Conservation (phyloP, 2,888 invertebrate genomes). For the Chrysolina americana region DNA sequence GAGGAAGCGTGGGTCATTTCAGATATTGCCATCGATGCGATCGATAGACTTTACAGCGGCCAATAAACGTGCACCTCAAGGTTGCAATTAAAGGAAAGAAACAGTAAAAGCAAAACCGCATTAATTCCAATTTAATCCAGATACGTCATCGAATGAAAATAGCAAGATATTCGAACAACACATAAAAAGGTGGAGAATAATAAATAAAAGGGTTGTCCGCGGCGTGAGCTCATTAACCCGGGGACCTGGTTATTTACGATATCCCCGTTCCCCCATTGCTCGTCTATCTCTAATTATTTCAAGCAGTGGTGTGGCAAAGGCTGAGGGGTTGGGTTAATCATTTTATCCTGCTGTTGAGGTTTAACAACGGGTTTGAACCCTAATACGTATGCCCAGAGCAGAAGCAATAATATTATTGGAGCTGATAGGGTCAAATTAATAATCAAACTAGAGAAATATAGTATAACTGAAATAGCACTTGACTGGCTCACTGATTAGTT, state of each 20-base stretch:
- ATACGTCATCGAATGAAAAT: conserved; percentile 58
- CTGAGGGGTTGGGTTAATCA: not conserved
- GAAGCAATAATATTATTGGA: no score
- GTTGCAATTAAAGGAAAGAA: conserved; percentile 52
- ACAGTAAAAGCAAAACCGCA: conserved; percentile 50
- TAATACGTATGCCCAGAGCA: no score
- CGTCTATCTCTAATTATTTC: conserved; percentile 36
- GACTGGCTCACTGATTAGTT: no score
- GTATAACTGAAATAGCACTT: no score
- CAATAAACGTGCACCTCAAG: conserved; percentile 46
- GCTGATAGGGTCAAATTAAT: no score
- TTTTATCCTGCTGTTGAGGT: no score
- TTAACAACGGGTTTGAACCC: no score
- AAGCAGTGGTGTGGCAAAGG: not conserved
- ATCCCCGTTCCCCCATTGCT: conserved; percentile 48
- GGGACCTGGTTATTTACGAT: conserved; percentile 61
- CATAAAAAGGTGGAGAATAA: conserved; percentile 57
- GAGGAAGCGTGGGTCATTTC: not conserved
- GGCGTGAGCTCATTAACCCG: conserved; percentile 64
- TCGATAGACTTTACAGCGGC: conserved; percentile 19
- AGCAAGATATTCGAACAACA: conserved; percentile 32
- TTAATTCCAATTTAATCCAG: conserved; percentile 61
- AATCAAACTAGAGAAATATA: no score
- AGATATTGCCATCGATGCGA: not conserved
- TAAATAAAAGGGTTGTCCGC: conserved; percentile 64